A percentile compares a stretch with the other conserved stretches of the same genome.
phyloP scores from a whole-genome alignment of 2,888 invertebrate species.

The Pinctada fucata region DNA sequence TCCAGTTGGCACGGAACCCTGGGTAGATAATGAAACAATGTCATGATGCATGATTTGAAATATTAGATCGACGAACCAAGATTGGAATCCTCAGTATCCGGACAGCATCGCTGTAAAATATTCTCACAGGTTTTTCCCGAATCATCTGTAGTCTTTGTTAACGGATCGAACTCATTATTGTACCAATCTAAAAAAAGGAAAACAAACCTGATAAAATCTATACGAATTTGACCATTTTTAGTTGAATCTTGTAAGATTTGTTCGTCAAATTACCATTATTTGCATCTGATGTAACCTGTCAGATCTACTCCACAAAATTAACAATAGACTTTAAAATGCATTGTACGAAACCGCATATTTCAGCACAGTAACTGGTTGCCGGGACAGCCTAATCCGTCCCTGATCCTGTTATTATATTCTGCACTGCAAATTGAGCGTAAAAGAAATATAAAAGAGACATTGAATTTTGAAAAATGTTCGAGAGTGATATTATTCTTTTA shows the following conservation, averaged over 20 bases:
- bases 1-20: too few relatives aligned
- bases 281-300: too few relatives aligned
- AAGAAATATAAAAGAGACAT: not conserved
- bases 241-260: too few relatives aligned
- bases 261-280: too few relatives aligned
- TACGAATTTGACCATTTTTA: too few relatives aligned
- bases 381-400: not conserved
- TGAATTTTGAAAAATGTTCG: not conserved
- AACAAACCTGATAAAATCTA: too few relatives aligned
- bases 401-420: not conserved
- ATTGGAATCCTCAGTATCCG: slow-evolving; percentile 12
- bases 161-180: not conserved
- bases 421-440: not conserved
- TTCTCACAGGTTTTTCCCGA: not conserved
- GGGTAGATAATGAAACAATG: too few relatives aligned
- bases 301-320: too few relatives aligned
- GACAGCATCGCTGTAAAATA: not conserved
- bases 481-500: not conserved
- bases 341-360: not conserved
- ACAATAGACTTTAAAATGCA: too few relatives aligned
- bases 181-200: slow-evolving; percentile 7
- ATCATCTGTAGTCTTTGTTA: not conserved
- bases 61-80: not conserved
- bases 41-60: too few relatives aligned
- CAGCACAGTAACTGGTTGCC: not conserved